A percentile compares a stretch with the other conserved stretches of the same genome.
phyloP scores from a whole-genome alignment of 2,888 invertebrate genomes.

The Drosophila demipolita region DNA sequence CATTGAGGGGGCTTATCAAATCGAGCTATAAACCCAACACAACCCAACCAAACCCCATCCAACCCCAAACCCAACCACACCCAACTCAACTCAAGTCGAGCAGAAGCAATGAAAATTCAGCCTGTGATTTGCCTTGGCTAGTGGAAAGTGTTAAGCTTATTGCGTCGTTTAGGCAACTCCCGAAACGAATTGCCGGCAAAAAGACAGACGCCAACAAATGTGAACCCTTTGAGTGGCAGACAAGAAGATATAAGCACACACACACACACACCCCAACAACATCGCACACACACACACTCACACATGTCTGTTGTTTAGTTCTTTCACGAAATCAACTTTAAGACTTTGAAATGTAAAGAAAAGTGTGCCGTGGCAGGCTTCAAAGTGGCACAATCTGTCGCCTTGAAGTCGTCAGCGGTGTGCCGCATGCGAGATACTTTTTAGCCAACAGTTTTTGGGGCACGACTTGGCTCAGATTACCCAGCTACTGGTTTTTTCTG shows the following conservation, averaged over 20 bases:
- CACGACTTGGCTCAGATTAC: constrained; percentile 34
- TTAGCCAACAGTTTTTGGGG: constrained; percentile 30
- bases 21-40: constrained; percentile 49
- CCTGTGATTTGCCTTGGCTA: constrained; percentile 30
- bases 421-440: constrained; percentile 46
- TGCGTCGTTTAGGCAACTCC: constrained; percentile 78
- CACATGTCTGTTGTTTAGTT: constrained; percentile 48
- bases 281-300: constrained; percentile 14
- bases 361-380: constrained; percentile 10
- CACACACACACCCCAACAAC: constrained; percentile 18
- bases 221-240: constrained; percentile 67
- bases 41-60: constrained; percentile 23
- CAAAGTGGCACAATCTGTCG: constrained; percentile 34
- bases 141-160: constrained; percentile 74
- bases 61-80: constrained; percentile 25
- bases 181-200: constrained; percentile 69
- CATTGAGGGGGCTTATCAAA: constrained; percentile 64
- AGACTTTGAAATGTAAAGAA: constrained; percentile 68
- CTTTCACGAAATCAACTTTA: constrained; percentile 72
- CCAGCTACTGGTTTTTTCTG: constrained; percentile 10
- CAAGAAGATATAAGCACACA: constrained; percentile 48
- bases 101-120: constrained; percentile 74
- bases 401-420: constrained; percentile 44
- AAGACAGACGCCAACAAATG: constrained; percentile 52
- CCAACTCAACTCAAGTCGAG: constrained; percentile 65